Percentiles rank a stretch among this genome's conserved stretches.
Conservation (phyloP, 2,888 invertebrate genomes). For the Epistrophella euchroma region DNA sequence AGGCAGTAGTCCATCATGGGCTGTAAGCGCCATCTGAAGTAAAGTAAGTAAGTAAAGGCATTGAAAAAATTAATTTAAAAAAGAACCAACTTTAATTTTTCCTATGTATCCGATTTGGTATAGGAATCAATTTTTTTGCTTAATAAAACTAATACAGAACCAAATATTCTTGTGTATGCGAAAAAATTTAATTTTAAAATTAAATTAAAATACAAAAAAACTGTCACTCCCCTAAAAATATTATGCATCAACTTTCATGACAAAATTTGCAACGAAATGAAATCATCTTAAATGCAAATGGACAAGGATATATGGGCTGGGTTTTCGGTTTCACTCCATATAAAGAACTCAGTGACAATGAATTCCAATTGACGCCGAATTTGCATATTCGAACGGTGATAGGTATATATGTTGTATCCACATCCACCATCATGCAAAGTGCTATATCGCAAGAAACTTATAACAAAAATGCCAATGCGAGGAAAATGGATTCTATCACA, state of each 20-base stretch:
- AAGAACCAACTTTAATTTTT: too few species aligned
- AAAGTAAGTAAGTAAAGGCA: too few species aligned
- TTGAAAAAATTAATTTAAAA: too few species aligned
- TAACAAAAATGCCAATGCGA: constrained; percentile 18
- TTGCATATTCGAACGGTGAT: constrained; percentile 26
- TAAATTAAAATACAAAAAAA: not conserved
- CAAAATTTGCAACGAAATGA: not conserved
- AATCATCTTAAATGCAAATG: constrained; percentile 17
- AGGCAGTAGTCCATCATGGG: too few species aligned
- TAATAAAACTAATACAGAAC: too few species aligned
- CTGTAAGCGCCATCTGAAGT: too few species aligned
- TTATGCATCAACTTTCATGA: constrained; percentile 21
- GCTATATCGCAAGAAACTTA: constrained; percentile 28
- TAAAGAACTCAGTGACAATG: constrained; percentile 9
- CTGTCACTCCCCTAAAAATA: not conserved
- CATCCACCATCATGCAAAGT: not conserved
- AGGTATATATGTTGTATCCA: not conserved
- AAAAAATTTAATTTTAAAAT: not conserved
- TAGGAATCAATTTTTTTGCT: too few species aligned
- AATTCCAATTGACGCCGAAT: constrained; percentile 27
- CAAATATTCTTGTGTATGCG: not conserved
- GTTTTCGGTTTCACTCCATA: not conserved
- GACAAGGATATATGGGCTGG: not conserved
- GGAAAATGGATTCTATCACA: constrained; percentile 21
- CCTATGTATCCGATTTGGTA: too few species aligned